Evolutionary conservation across 2,888 invertebrate species (phyloP).

Genomic region (Schizaphis graminum): DNA sequence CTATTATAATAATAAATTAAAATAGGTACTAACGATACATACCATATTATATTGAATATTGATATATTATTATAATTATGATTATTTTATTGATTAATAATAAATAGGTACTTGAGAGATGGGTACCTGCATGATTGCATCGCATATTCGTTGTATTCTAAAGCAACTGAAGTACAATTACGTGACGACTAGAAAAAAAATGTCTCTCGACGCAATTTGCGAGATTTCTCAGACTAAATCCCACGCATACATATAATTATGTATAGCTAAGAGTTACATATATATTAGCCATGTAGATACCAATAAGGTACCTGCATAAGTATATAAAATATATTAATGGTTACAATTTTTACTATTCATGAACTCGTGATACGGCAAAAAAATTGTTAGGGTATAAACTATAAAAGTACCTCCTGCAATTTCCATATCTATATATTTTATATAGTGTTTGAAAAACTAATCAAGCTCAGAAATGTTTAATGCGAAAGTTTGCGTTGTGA

Average conservation of each 20-base stretch:
- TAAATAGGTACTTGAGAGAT: not conserved
- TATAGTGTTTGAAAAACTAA: not conserved
- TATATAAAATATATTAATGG: not conserved
- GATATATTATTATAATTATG: not conserved
- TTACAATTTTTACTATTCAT: not conserved
- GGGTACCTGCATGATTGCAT: not conserved
- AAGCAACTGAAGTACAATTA: conserved; percentile 8
- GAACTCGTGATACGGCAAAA: not conserved
- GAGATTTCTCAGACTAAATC: not conserved
- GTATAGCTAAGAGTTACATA: not conserved
- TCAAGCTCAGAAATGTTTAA: not conserved
- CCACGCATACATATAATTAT: not conserved
- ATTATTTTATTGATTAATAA: too few species aligned
- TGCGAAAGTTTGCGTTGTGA: not conserved
- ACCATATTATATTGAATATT: too few species aligned
- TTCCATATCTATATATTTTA: not conserved
- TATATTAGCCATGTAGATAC: too few species aligned
- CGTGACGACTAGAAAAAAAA: conserved; percentile 34
- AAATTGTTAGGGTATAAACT: not conserved
- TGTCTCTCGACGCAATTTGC: not conserved
- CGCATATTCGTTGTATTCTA: not conserved
- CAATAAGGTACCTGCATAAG: not conserved
- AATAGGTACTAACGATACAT: too few species aligned
- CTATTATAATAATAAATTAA: too few species aligned
- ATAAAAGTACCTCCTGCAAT: not conserved